phyloP scores from a whole-genome alignment of 1,140 invertebrate species.

The Monochamus saltuarius region DNA sequence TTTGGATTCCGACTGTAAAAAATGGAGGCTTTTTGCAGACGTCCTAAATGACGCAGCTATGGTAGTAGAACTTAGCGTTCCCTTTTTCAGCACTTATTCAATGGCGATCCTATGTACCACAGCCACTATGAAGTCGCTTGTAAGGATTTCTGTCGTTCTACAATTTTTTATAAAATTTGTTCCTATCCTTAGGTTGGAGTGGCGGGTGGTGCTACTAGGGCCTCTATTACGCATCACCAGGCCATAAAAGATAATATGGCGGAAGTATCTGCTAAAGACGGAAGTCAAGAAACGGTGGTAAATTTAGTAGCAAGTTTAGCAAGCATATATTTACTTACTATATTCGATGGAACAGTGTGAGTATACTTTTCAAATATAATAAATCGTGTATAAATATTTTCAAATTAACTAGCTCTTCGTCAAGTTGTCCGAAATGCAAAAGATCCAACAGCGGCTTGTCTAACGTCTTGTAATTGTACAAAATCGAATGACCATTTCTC shows the following conservation, averaged over 20 bases:
- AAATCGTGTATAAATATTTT: no score
- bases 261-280: constrained; percentile 94
- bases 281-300: constrained; percentile 93
- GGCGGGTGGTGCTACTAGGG: constrained; percentile 87
- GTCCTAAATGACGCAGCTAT: constrained; percentile 89
- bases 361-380: constrained; percentile 19
- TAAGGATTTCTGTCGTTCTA: constrained; percentile 45
- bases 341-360: constrained; percentile 61
- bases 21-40: constrained; percentile 95
- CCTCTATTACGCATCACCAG: constrained; percentile 90
- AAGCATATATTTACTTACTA: constrained; percentile 74
- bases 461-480: no score
- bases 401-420: neutral
- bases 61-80: constrained; percentile 75
- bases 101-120: constrained; percentile 68
- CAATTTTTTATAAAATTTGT: no score
- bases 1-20: constrained; percentile 84
- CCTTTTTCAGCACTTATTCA: constrained; percentile 61
- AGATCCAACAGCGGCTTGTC: neutral
- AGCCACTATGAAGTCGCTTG: constrained; percentile 70
- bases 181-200: constrained; percentile 64
- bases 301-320: constrained; percentile 82
- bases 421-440: neutral
- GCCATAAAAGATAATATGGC: constrained; percentile 86
- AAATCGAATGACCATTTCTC: neutral